These are phyloP conservation scores for Caenorhabditis virilis DNA, from an alignment of 2,888 invertebrate species.

Conservation along the genomic window DNA sequence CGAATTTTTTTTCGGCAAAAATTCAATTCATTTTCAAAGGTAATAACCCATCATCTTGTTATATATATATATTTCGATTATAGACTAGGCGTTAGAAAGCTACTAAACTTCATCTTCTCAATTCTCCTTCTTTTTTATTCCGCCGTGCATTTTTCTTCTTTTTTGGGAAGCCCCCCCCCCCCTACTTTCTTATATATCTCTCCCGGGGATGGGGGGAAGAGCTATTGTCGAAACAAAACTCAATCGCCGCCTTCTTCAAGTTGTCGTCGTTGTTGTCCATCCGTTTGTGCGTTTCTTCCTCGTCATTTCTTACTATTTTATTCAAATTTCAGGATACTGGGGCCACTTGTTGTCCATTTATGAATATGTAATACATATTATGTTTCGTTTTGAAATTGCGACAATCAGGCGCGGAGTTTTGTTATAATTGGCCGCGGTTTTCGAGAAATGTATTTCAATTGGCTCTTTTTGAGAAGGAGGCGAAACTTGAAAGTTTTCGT, in stretches of 20 bases:
- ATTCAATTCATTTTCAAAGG: too few relatives aligned
- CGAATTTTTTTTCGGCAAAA: too few relatives aligned
- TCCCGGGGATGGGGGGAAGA: conserved; percentile 47
- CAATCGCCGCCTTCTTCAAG: conserved; percentile 32
- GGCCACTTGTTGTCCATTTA: too few relatives aligned
- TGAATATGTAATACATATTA: too few relatives aligned
- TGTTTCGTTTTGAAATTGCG: too few relatives aligned
- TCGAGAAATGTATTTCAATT: too few relatives aligned
- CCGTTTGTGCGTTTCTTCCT: conserved; percentile 16
- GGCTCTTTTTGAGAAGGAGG: too few relatives aligned
- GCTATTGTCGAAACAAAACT: conserved; percentile 46
- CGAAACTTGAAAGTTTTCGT: too few relatives aligned
- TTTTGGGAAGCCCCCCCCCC: not conserved
- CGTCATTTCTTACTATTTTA: conserved; percentile 35
- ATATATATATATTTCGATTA: conserved; percentile 37
- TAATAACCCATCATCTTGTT: too few relatives aligned
- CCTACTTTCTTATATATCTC: conserved; percentile 34
- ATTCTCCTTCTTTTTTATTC: conserved; percentile 14
- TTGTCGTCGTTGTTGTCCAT: conserved; percentile 3
- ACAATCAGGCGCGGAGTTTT: too few relatives aligned
- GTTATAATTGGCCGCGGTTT: too few relatives aligned
- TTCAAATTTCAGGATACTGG: conserved; percentile 38
- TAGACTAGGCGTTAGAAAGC: conserved; percentile 24
- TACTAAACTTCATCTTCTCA: conserved; percentile 7
- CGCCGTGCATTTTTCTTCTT: conserved; percentile 5